These are phyloP conservation scores for Alcedo quadribrachys DNA, from an alignment of 2,797 vertebrate species.

Conservation along the genomic window DNA sequence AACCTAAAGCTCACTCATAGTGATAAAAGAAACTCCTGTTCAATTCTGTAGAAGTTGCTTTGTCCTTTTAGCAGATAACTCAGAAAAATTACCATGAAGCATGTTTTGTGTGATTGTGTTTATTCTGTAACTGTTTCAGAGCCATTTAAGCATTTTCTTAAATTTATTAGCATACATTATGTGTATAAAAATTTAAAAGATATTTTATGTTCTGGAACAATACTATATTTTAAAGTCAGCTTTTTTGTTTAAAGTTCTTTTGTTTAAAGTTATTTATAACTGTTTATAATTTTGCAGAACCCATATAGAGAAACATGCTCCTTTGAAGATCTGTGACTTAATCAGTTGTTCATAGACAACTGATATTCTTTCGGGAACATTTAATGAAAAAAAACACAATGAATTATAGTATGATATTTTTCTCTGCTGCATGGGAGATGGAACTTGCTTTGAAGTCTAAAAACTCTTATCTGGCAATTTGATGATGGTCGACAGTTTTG, in stretches of 20 bases:
- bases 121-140: neutral
- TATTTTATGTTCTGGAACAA: neutral
- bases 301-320: neutral
- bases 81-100: neutral
- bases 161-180: neutral
- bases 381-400: neutral
- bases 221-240: neutral
- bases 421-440: neutral
- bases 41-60: neutral
- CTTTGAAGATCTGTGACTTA: neutral
- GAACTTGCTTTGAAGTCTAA: neutral
- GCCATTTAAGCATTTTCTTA: neutral
- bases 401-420: neutral
- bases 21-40: neutral
- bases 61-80: neutral
- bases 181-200: neutral
- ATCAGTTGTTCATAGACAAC: neutral
- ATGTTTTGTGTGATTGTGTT: neutral
- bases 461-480: neutral
- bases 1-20: neutral
- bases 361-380: neutral
- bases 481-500: neutral
- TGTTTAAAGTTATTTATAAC: neutral
- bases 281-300: neutral
- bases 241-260: neutral